Conservation (phyloP, 2,888 invertebrate species). For the Eupithecia vulgata region DNA sequence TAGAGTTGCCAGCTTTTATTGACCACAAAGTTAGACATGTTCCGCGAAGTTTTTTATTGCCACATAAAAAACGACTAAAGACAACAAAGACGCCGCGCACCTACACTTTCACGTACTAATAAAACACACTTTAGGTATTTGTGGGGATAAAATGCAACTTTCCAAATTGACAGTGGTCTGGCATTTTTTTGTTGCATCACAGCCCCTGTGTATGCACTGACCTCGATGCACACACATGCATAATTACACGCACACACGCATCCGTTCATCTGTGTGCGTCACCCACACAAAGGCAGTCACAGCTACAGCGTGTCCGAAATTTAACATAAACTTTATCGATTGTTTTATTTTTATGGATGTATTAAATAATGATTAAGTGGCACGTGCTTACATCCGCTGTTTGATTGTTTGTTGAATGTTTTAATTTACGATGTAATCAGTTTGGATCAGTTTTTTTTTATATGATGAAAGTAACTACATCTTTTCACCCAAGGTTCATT, state of each 20-base stretch:
- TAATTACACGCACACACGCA: conserved; percentile 48
- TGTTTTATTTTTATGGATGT: conserved; percentile 45
- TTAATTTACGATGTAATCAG: conserved; percentile 42
- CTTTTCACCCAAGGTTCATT: not conserved
- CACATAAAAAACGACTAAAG: conserved; percentile 17
- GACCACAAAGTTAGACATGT: conserved; percentile 15
- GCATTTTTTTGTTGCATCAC: conserved; percentile 66
- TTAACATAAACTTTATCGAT: conserved; percentile 49
- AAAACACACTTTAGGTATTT: conserved; percentile 43
- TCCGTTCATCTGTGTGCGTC: conserved; percentile 50
- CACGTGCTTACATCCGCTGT: conserved; percentile 48
- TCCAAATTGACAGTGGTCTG: conserved; percentile 57
- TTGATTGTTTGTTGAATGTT: conserved; percentile 32
- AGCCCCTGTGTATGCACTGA: conserved; percentile 62
- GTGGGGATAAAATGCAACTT: conserved; percentile 54
- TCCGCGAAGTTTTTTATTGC: conserved; percentile 21
- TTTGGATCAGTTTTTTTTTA: not conserved
- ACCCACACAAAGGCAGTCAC: conserved; percentile 58
- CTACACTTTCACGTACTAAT: conserved; percentile 46
- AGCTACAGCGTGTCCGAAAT: conserved; percentile 63
- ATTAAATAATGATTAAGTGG: conserved; percentile 50
- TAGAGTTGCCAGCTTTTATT: not conserved
- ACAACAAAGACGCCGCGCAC: conserved; percentile 25
- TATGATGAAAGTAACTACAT: conserved; percentile 14
- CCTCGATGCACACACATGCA: conserved; percentile 70